Conservation (phyloP, 1,140 invertebrate genomes). For the Thaumetopoea pityocampa region DNA sequence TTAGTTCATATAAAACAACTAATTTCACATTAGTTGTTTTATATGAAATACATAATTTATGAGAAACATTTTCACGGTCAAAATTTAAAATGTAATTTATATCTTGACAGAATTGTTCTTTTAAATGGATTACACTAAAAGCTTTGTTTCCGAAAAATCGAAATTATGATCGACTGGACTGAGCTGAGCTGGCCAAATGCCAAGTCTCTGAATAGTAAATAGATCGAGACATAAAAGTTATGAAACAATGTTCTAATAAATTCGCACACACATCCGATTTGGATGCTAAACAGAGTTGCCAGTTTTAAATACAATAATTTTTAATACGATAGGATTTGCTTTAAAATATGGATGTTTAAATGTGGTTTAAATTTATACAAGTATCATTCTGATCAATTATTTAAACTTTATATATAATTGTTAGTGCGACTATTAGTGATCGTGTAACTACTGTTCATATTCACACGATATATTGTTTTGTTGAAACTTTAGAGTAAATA, state of each 20-base stretch:
- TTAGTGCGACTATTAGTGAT: no score
- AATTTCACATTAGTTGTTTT: not conserved
- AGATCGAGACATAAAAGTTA: not conserved
- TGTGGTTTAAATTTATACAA: no score
- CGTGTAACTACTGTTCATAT: no score
- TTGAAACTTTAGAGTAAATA: no score
- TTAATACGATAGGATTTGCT: not conserved
- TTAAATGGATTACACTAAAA: no score
- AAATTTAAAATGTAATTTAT: no score
- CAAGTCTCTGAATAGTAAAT: not conserved
- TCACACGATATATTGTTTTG: no score
- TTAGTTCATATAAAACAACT: not conserved
- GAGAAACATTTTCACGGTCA: no score
- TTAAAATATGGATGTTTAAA: no score
- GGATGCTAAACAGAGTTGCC: not conserved
- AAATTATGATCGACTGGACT: not conserved
- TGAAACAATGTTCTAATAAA: slow-evolving; percentile 4
- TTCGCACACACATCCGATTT: slow-evolving; percentile 1
- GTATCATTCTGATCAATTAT: no score
- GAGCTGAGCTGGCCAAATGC: not conserved
- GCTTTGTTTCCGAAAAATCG: not conserved
- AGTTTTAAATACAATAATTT: not conserved
- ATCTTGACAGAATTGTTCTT: no score
- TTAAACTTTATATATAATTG: no score
- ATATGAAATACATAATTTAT: slow-evolving; percentile 1